A percentile compares a stretch with the other conserved stretches of the same genome.
Evolutionary conservation across 2,113 vertebrate genomes (phyloP).

Genomic region (Ailurus styani): DNA sequence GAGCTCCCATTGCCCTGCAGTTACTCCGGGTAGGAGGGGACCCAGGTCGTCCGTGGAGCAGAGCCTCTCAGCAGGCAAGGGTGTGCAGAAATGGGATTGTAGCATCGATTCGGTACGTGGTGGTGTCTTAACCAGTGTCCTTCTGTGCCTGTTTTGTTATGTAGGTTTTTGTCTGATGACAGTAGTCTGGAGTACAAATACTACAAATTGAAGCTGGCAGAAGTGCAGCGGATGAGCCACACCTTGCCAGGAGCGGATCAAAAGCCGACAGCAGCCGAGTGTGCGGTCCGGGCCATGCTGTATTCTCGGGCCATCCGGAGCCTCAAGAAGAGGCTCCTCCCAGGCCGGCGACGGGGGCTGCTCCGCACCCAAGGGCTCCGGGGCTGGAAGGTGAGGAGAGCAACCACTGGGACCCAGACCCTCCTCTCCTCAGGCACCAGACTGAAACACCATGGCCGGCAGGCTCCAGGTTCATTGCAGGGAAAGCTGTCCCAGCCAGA

Average conservation of each 20-base stretch:
- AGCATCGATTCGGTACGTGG: background rate
- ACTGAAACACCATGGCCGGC: conserved; percentile 61
- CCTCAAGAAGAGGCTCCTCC: conserved; percentile 79
- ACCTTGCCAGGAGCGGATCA: background rate
- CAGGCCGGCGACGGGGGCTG: conserved; percentile 52
- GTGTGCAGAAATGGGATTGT: background rate
- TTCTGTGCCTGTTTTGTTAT: background rate
- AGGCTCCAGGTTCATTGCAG: background rate
- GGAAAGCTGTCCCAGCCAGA: background rate
- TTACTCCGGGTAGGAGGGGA: background rate
- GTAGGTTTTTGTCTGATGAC: conserved; percentile 83
- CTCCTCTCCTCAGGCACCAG: conserved; percentile 70
- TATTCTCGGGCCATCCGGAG: conserved; percentile 76
- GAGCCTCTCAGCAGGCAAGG: background rate
- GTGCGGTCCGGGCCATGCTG: conserved; percentile 76
- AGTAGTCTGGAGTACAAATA: conserved; percentile 84
- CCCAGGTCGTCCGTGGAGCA: background rate
- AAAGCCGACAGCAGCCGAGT: conserved; percentile 58
- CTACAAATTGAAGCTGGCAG: conserved; percentile 80
- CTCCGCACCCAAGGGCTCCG: background rate
- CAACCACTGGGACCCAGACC: conserved; percentile 74
- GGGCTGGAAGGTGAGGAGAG: conserved; percentile 67
- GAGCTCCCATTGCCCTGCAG: background rate
- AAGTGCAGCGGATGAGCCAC: conserved; percentile 69
- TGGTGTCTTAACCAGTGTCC: background rate